phyloP scores from a whole-genome alignment of 2,888 invertebrate genomes.

The Drosophila antonietae region DNA sequence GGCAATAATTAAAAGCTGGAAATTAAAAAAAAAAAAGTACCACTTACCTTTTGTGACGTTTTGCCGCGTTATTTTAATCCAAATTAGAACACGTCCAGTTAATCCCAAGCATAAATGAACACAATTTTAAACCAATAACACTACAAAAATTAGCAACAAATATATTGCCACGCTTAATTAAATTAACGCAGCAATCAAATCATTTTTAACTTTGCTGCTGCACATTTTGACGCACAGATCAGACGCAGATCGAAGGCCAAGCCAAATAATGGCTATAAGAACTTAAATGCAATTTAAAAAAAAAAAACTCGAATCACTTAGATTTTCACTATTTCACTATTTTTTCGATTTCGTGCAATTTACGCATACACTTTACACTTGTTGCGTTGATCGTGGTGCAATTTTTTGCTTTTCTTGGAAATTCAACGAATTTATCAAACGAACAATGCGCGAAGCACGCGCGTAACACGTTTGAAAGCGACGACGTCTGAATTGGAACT shows the following conservation, averaged over 20 bases:
- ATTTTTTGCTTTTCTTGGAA: constrained; percentile 50
- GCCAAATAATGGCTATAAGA: constrained; percentile 29
- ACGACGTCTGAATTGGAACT: constrained; percentile 58
- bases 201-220: constrained; percentile 50
- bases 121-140: constrained; percentile 25
- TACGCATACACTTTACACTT: constrained; percentile 51
- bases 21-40: constrained; percentile 6
- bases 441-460: constrained; percentile 52
- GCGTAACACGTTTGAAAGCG: constrained; percentile 54
- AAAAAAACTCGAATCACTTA: constrained; percentile 30
- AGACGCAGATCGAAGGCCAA: constrained; percentile 32
- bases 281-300: constrained; percentile 22
- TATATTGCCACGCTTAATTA: constrained; percentile 60
- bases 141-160: constrained; percentile 21
- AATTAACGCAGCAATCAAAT: constrained; percentile 59
- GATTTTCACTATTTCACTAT: constrained; percentile 19
- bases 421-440: constrained; percentile 54
- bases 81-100: constrained; percentile 37
- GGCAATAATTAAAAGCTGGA: constrained; percentile 45
- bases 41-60: constrained; percentile 51
- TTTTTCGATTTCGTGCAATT: constrained; percentile 26
- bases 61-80: constrained; percentile 46
- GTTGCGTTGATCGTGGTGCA: constrained; percentile 56
- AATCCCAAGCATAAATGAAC: constrained; percentile 32
- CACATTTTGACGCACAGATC: constrained; percentile 53